phyloP scores from a whole-genome alignment of 2,113 vertebrate genomes.

The Hipposideros armiger region DNA sequence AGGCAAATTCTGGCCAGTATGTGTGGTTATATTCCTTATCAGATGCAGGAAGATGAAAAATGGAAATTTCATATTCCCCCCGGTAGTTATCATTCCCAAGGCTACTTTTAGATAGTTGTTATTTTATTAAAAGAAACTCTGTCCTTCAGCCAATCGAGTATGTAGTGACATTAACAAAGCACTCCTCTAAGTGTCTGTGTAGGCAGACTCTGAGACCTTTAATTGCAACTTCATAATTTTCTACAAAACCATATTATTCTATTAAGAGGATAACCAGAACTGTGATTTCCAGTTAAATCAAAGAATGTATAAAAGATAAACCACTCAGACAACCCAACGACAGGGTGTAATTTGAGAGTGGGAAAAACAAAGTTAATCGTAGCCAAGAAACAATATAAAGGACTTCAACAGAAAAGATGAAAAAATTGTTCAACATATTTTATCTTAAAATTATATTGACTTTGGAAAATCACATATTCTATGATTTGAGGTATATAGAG shows the following conservation, averaged over 20 bases:
- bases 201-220: constrained; percentile 27
- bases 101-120: constrained; percentile 36
- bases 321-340: constrained; percentile 35
- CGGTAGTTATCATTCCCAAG: background rate
- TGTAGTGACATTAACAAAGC: constrained; percentile 23
- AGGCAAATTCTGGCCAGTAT: constrained; percentile 13
- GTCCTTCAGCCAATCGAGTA: background rate
- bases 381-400: constrained; percentile 45
- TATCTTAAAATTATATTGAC: background rate
- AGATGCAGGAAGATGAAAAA: constrained; percentile 28
- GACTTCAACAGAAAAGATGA: background rate
- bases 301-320: constrained; percentile 42
- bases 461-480: constrained; percentile 31
- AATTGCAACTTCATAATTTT: constrained; percentile 13
- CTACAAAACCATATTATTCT: constrained; percentile 43
- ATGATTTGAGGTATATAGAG: background rate
- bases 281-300: constrained; percentile 47
- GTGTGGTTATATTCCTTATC: constrained; percentile 36
- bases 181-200: background rate
- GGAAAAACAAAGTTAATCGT: background rate
- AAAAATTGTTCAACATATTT: background rate
- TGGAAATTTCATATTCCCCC: background rate
- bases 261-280: constrained; percentile 42
- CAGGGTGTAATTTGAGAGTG: constrained; percentile 43
- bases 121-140: constrained; percentile 60